Percentiles rank a stretch among this genome's conserved stretches.
Evolutionary conservation across 2,113 vertebrate genomes (phyloP).

Genomic region (Lycocorax pyrrhopterus): DNA sequence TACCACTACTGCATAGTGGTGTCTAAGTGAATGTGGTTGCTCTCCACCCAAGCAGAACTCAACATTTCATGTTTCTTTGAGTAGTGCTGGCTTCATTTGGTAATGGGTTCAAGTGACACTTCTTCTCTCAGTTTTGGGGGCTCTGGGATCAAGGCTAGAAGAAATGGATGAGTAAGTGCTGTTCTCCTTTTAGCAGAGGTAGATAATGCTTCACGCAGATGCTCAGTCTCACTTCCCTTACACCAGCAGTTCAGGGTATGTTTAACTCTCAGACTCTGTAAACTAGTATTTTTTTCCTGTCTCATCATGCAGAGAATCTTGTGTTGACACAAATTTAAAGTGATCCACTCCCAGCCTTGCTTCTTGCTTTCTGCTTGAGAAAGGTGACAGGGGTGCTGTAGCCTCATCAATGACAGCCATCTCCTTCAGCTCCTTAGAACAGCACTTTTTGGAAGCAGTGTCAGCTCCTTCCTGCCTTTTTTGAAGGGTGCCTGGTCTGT

Average conservation of each 20-base stretch:
- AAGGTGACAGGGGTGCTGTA: background rate
- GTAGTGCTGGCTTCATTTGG: background rate
- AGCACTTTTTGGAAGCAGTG: background rate
- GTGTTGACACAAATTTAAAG: background rate
- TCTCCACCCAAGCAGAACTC: background rate
- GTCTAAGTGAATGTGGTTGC: background rate
- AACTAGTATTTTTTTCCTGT: background rate
- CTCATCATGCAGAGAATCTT: background rate
- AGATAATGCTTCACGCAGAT: background rate
- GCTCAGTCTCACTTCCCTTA: background rate
- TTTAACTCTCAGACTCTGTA: background rate
- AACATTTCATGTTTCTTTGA: background rate
- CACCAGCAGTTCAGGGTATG: background rate
- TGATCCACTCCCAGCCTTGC: background rate
- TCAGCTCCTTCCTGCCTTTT: background rate
- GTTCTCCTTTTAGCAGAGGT: background rate
- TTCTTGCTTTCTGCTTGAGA: background rate
- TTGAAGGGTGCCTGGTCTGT: background rate
- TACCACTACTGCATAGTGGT: too few relatives aligned
- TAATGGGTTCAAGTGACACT: background rate
- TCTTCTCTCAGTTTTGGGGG: background rate
- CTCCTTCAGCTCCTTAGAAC: background rate
- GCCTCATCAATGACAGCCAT: fast-evolving
- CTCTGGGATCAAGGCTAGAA: background rate
- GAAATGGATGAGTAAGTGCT: background rate